These are phyloP conservation scores for Zhuqinia jingwanae DNA, from an alignment of 2,888 invertebrate genomes.

Conservation along the genomic window DNA sequence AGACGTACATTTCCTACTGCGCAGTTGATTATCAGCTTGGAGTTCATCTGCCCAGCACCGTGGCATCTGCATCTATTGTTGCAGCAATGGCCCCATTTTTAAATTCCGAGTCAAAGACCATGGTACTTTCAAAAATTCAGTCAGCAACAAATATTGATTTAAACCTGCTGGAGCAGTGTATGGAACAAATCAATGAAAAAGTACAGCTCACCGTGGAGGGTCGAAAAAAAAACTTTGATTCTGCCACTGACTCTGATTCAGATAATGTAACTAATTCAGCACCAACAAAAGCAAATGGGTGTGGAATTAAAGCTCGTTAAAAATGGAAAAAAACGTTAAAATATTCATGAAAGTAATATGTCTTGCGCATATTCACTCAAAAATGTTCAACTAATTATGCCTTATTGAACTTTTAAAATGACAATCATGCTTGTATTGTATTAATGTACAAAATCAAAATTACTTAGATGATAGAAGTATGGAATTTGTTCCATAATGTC, in stretches of 20 bases:
- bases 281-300: slow-evolving; percentile 10
- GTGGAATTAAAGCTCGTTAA: slow-evolving; percentile 54
- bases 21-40: slow-evolving; percentile 90
- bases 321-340: neutral
- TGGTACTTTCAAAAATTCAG: slow-evolving; percentile 53
- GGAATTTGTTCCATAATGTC: too few relatives aligned
- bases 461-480: too few relatives aligned
- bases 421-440: slow-evolving; percentile 30
- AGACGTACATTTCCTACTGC: slow-evolving; percentile 56
- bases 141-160: slow-evolving; percentile 37
- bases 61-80: slow-evolving; percentile 93
- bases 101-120: neutral
- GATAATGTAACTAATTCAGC: neutral
- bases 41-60: slow-evolving; percentile 93
- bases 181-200: slow-evolving; percentile 44
- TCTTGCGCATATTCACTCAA: neutral
- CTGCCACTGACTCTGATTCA: neutral
- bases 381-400: neutral
- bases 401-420: neutral
- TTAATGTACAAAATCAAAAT: too few relatives aligned
- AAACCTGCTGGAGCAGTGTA: slow-evolving; percentile 4
- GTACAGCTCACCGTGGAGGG: slow-evolving; percentile 45
- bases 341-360: neutral
- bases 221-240: slow-evolving; percentile 12
- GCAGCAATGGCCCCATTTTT: slow-evolving; percentile 84